Evolutionary conservation across 2,797 vertebrate genomes (phyloP).

Genomic region (Sebastes oblongus): DNA sequence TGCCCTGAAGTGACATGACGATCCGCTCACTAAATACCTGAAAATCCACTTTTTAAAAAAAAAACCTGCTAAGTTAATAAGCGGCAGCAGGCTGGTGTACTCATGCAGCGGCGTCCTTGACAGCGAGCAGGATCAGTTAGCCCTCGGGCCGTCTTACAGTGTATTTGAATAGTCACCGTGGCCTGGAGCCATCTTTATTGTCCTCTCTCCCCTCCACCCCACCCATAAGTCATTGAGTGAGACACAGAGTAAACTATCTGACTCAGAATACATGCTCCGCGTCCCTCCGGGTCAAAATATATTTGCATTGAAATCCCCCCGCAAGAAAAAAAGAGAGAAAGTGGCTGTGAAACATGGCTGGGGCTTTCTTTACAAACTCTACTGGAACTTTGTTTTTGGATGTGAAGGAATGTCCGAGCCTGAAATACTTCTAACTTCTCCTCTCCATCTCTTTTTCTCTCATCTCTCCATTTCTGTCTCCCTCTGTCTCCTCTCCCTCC

Average conservation of each 20-base stretch:
- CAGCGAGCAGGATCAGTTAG: conserved; percentile 35
- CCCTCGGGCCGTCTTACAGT: neutral
- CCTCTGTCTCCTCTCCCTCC: conserved; percentile 5
- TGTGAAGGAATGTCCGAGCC: conserved; percentile 63
- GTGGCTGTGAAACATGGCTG: neutral
- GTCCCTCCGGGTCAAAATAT: neutral
- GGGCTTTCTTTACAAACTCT: neutral
- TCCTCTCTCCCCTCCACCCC: neutral
- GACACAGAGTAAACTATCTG: neutral
- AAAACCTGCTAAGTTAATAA: neutral
- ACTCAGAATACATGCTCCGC: neutral
- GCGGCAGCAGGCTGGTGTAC: rapidly evolving
- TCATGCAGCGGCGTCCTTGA: neutral
- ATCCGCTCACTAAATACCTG: neutral
- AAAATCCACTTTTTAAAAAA: neutral
- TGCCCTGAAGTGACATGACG: neutral
- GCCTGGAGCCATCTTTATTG: conserved; percentile 24
- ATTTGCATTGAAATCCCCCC: neutral
- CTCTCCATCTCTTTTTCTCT: conserved; percentile 20
- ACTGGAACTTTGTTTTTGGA: conserved; percentile 64
- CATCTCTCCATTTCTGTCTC: conserved; percentile 48
- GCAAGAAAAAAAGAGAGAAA: neutral
- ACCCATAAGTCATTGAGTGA: neutral
- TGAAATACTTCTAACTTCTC: conserved; percentile 53
- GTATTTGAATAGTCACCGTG: conserved; percentile 35